These are phyloP conservation scores for Pogonus chalceus DNA, from an alignment of 1,140 invertebrate genomes.

Conservation along the genomic window DNA sequence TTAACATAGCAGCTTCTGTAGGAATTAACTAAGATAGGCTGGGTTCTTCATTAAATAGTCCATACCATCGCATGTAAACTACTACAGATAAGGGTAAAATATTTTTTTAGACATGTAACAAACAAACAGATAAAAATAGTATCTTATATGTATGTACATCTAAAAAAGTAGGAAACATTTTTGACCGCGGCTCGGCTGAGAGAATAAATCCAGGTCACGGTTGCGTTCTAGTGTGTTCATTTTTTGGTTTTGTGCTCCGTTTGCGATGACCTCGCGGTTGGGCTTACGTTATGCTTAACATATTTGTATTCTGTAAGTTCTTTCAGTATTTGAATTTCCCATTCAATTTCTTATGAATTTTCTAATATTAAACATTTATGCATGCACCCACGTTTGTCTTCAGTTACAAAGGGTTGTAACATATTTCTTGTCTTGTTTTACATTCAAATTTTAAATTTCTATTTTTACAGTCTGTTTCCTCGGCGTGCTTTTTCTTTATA, in stretches of 20 bases:
- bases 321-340: background rate
- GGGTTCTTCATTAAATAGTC: background rate
- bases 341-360: background rate
- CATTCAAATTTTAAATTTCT: background rate
- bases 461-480: no score
- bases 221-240: background rate
- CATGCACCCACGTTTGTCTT: no score
- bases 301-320: background rate
- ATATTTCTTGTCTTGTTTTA: background rate
- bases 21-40: no score
- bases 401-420: no score
- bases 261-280: background rate
- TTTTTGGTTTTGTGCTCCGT: background rate
- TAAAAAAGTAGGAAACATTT: background rate
- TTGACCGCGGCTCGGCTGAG: background rate
- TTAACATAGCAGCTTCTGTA: no score
- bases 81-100: background rate
- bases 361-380: background rate
- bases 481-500: no score
- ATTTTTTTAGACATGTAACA: background rate
- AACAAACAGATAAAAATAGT: background rate
- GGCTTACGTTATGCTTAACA: background rate
- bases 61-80: background rate
- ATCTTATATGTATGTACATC: background rate
- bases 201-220: constrained; percentile 1